Evolutionary conservation across 1,140 invertebrate species (phyloP).

Genomic region (Probaryconus sp.): DNA sequence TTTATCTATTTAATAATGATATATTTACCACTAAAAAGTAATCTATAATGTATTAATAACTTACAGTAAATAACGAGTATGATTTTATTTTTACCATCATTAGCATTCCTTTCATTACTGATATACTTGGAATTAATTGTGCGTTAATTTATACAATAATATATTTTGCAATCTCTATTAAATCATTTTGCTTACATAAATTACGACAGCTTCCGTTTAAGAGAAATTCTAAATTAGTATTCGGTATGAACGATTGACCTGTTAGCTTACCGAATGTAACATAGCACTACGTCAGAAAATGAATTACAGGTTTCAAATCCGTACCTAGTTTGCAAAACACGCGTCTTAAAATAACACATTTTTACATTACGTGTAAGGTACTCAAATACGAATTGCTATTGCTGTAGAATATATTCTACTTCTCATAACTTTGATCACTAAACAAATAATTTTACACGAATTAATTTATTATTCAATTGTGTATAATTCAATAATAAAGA

Average conservation of each 20-base stretch:
- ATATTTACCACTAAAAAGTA: too few relatives aligned
- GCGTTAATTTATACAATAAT: constrained; percentile 26
- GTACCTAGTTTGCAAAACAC: neutral
- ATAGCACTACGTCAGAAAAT: constrained; percentile 42
- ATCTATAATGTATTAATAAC: too few relatives aligned
- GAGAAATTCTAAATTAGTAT: constrained; percentile 38
- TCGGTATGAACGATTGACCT: constrained; percentile 42
- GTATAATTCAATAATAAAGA: too few relatives aligned
- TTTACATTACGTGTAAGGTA: neutral
- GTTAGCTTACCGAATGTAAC: constrained; percentile 21
- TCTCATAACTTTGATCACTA: too few relatives aligned
- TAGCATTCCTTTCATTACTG: too few relatives aligned
- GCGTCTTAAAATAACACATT: too few relatives aligned
- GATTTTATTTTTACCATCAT: too few relatives aligned
- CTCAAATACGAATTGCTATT: constrained; percentile 5
- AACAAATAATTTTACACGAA: too few relatives aligned
- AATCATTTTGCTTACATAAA: constrained; percentile 51
- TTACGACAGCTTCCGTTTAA: constrained; percentile 47
- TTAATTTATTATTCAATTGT: too few relatives aligned
- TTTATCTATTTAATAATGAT: too few relatives aligned
- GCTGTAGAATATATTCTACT: too few relatives aligned
- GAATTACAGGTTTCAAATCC: constrained; percentile 29
- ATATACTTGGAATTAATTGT: constrained; percentile 56
- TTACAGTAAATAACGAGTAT: too few relatives aligned
- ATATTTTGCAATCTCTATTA: constrained; percentile 43